Evolutionary conservation across 2,888 invertebrate species (phyloP).

Genomic region (Piscicola geometra): DNA sequence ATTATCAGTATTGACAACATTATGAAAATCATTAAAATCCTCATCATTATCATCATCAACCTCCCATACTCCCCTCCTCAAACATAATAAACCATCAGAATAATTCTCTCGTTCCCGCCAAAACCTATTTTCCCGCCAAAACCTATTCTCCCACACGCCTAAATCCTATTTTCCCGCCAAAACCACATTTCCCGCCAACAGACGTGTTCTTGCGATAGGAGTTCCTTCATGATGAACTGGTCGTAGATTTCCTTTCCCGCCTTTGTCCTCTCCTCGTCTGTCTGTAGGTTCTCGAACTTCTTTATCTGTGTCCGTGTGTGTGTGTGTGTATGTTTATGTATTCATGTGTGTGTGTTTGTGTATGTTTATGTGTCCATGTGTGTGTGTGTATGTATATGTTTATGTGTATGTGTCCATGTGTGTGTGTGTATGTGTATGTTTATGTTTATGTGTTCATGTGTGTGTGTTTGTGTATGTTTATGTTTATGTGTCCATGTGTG

Average conservation of each 20-base stretch:
- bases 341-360: not conserved
- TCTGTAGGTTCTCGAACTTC: constrained; percentile 95
- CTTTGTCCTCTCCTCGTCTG: constrained; percentile 88
- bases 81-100: too few relatives aligned
- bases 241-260: constrained; percentile 96
- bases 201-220: constrained; percentile 95
- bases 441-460: too few relatives aligned
- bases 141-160: not conserved
- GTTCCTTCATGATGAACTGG: constrained; percentile 99
- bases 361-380: not conserved
- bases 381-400: not conserved
- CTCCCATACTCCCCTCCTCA: not conserved
- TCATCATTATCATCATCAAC: too few relatives aligned
- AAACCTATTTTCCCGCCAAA: not conserved
- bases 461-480: too few relatives aligned
- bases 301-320: constrained; percentile 71
- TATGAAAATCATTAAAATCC: too few relatives aligned
- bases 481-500: too few relatives aligned
- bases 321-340: constrained; percentile 5
- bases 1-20: too few relatives aligned
- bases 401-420: constrained; percentile 15
- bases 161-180: not conserved
- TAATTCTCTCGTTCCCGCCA: too few relatives aligned
- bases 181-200: constrained; percentile 31
- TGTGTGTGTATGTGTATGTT: too few relatives aligned